Evolutionary conservation across 2,113 vertebrate genomes (phyloP).

Genomic region (Balaeniceps rex): DNA sequence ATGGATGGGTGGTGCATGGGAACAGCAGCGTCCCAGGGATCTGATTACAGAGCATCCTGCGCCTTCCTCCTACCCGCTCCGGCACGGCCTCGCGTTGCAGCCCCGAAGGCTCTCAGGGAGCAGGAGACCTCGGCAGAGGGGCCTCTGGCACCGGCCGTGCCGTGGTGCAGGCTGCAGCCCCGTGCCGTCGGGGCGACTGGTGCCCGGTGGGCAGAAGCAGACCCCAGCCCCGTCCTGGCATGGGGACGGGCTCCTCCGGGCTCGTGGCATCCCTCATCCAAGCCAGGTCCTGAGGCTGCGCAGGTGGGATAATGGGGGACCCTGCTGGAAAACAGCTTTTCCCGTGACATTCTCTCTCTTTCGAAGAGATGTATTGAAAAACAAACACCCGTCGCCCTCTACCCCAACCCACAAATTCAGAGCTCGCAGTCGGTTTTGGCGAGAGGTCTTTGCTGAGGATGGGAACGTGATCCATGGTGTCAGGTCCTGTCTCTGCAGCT

Average conservation of each 20-base stretch:
- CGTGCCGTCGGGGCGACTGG: not conserved
- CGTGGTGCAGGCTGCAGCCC: not conserved
- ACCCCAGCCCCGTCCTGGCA: not conserved
- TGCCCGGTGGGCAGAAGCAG: not conserved
- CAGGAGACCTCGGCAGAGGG: not conserved
- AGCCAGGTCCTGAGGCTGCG: not conserved
- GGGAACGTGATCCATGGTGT: not conserved
- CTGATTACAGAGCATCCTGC: not conserved
- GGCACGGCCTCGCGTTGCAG: accelerated
- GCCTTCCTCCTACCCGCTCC: not conserved
- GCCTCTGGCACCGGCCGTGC: not conserved
- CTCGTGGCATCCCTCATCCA: not conserved
- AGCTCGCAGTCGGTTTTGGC: not conserved
- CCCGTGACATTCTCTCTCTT: not conserved
- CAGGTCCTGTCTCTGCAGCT: not conserved
- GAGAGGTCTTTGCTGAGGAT: not conserved
- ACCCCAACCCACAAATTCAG: not conserved
- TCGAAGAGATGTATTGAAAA: not conserved
- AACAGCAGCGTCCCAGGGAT: not conserved
- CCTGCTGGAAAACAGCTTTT: not conserved
- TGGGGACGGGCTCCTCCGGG: not conserved
- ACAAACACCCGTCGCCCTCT: not conserved
- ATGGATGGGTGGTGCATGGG: too few relatives aligned
- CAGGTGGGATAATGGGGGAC: too few relatives aligned
- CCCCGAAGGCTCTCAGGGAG: not conserved